Conservation (phyloP, 2,113 vertebrate species). For the Malurus alboscapulatus region DNA sequence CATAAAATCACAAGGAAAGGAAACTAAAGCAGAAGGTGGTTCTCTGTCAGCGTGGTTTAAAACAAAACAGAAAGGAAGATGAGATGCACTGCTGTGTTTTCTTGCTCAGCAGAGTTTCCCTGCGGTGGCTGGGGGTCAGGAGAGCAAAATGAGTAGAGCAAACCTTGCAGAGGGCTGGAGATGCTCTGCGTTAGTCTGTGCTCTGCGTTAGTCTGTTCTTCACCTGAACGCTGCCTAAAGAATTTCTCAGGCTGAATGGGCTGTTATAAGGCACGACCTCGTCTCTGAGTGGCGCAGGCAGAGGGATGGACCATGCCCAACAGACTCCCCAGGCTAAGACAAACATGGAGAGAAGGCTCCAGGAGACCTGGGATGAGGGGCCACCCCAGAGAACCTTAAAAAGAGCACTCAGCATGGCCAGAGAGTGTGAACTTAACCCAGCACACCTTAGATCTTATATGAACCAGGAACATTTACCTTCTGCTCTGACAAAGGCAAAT, state of each 20-base stretch:
- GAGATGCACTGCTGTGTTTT: background rate
- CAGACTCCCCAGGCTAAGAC: background rate
- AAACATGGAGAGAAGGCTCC: background rate
- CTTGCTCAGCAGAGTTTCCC: background rate
- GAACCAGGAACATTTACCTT: background rate
- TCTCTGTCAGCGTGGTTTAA: background rate
- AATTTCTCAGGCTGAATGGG: background rate
- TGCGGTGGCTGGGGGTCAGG: background rate
- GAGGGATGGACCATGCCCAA: background rate
- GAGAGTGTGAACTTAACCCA: background rate
- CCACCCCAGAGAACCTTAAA: background rate
- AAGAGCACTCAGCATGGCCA: background rate
- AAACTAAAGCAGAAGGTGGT: background rate
- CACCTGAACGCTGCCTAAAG: background rate
- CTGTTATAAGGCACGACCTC: background rate
- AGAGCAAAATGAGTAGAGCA: background rate
- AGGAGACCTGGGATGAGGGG: background rate
- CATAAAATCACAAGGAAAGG: background rate
- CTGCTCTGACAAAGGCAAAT: background rate
- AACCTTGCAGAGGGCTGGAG: too few species aligned
- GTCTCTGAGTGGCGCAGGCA: background rate
- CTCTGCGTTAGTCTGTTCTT: background rate
- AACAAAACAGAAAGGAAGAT: background rate
- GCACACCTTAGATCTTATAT: rapidly evolving
- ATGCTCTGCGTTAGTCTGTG: background rate